These are phyloP conservation scores for Ophioninae sp. DNA, from an alignment of 2,888 invertebrate species.

Conservation along the genomic window DNA sequence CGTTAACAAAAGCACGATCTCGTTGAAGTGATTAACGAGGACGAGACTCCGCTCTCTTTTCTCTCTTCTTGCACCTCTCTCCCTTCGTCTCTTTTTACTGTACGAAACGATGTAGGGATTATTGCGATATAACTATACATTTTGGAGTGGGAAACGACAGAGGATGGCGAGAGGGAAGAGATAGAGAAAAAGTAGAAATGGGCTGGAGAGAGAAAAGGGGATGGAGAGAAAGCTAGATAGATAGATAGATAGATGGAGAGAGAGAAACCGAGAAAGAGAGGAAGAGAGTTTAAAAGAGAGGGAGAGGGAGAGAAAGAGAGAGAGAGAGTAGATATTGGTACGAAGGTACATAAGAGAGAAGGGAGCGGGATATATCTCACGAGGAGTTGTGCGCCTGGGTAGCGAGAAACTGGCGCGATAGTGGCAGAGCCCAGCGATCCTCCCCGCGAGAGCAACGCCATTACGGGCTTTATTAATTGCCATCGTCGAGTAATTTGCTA, in stretches of 20 bases:
- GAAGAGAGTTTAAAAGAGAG: no score
- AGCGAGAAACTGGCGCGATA: conserved; percentile 74
- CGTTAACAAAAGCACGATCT: conserved; percentile 77
- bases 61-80: not conserved
- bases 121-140: conserved; percentile 68
- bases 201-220: no score
- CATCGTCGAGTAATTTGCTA: conserved; percentile 79
- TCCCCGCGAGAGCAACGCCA: conserved; percentile 70
- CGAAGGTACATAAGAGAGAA: not conserved
- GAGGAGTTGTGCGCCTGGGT: conserved; percentile 32
- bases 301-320: not conserved
- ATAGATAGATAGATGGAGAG: no score
- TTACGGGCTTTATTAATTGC: conserved; percentile 80
- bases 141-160: no score
- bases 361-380: conserved; percentile 24
- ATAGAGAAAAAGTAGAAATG: no score
- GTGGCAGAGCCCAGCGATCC: conserved; percentile 67
- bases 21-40: conserved; percentile 79
- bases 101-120: conserved; percentile 65
- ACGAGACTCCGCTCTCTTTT: conserved; percentile 61
- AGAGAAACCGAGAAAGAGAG: not conserved
- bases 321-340: no score
- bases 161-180: no score
- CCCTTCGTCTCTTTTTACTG: conserved; percentile 26
- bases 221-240: no score